phyloP scores from a whole-genome alignment of 2,113 vertebrate genomes.

The Gasterosteus nipponicus region DNA sequence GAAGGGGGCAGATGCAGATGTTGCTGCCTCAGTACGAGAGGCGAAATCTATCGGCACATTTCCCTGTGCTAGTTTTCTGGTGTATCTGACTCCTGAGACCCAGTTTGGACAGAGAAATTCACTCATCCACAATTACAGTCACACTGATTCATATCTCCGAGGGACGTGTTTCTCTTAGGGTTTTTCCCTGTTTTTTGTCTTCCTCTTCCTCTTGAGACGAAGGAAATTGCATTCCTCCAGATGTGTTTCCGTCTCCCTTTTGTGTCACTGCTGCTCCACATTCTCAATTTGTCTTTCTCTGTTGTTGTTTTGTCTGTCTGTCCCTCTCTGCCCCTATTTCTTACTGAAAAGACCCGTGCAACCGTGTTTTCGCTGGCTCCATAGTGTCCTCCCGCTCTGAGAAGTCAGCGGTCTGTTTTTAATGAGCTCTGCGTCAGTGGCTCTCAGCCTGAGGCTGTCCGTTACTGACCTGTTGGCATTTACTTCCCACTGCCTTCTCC shows the following conservation, averaged over 20 bases:
- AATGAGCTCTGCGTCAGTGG: constrained; percentile 77
- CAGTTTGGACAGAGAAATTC: too few relatives aligned
- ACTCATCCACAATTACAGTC: neutral
- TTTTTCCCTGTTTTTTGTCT: constrained; percentile 9
- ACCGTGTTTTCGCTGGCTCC: constrained; percentile 52
- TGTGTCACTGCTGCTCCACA: constrained; percentile 29
- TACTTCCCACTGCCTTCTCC: constrained; percentile 54
- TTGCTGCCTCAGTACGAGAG: constrained; percentile 3
- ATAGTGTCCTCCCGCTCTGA: constrained; percentile 55
- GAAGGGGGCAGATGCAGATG: neutral
- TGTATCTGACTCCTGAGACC: neutral
- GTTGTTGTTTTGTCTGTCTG: constrained; percentile 52
- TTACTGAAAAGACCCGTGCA: constrained; percentile 50
- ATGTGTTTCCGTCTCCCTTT: constrained; percentile 30
- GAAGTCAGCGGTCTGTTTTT: constrained; percentile 67
- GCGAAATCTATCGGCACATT: constrained; percentile 10
- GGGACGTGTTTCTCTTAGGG: neutral
- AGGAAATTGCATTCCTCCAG: constrained; percentile 31
- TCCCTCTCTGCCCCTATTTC: constrained; percentile 38
- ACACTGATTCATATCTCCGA: constrained; percentile 42
- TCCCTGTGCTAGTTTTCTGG: neutral
- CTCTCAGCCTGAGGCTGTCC: constrained; percentile 68
- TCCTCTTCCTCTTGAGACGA: constrained; percentile 20
- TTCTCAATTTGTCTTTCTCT: constrained; percentile 51
- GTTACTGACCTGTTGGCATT: constrained; percentile 78